Evolutionary conservation across 2,113 vertebrate genomes (phyloP), one percentile per base, ranked within the genome.

Genomic region (Clarias macrocephalus): DNA sequence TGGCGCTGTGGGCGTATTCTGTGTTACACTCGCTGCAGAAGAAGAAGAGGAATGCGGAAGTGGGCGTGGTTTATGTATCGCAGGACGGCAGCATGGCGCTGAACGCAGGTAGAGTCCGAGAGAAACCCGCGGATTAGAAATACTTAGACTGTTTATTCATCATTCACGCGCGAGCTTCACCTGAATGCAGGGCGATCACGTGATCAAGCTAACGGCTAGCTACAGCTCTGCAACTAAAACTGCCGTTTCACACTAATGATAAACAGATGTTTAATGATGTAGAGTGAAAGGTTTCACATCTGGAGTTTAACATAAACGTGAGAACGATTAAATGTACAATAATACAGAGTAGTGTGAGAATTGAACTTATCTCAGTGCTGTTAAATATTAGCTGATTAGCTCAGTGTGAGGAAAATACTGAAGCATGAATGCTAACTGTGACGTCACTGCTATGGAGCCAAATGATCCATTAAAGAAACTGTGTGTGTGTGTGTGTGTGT

Each of bases 31-130:
- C 25, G 3, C 82, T 18, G 28, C 81, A 19, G 87, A 75, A 28
- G 87, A 86, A 25, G 89, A 77, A 90, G 16, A 48, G 42, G 42
- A 48, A 48, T 48, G 68, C 60, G 68, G 90, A 90, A 62, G 65
- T 63, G 30, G 85, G 56, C 28, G 56, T 3, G 76, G 56, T 21
- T 59, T 80, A 2, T 3, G 56, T 30, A 56, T 7, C 21, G 13
- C 3, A 59, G 77, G 56, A 70, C 52, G 72, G 83, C 66, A 89
- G 86, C 85, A 92, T 92, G 91, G 89, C 91, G 33, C 86, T 91
- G 12, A 92, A 91, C 65, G 89, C 89, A 91, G 91, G 91, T 92
- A 87, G 59, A 62, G 19, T 33, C 4, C 33, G 56, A 33, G 12
- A 21, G 3, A 9, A 21, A n/a, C n/a, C n/a, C n/a, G n/a, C n/a